Percentiles rank a stretch among this genome's conserved stretches.
These are phyloP conservation scores for Acanthosepion lycidas DNA, from an alignment of 2,888 invertebrate genomes.

Conservation along the genomic window DNA sequence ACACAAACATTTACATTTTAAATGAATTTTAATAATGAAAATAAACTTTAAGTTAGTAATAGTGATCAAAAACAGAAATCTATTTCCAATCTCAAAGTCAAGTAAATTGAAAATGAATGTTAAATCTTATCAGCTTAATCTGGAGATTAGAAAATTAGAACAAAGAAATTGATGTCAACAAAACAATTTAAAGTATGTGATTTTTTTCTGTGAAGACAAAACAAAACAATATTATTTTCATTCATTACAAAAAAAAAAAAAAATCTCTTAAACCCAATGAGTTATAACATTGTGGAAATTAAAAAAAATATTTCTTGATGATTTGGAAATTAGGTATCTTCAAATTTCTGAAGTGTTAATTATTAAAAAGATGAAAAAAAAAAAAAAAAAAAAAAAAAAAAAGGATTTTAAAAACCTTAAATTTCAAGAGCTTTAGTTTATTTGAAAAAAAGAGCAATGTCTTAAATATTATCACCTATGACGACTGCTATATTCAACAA, in stretches of 20 bases:
- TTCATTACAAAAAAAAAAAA: neutral
- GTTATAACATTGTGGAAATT: no score
- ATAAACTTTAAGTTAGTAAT: neutral
- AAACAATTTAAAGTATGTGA: neutral
- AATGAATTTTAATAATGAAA: neutral
- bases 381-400: neutral
- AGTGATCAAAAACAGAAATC: neutral
- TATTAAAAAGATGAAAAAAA: neutral
- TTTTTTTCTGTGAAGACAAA: neutral
- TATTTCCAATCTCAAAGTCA: neutral
- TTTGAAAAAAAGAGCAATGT: neutral
- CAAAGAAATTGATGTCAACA: neutral
- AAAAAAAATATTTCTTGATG: no score
- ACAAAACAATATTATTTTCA: neutral
- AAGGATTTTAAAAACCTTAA: neutral
- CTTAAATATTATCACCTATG: neutral
- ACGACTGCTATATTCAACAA: neutral
- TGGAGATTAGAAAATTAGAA: neutral
- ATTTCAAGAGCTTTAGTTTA: neutral
- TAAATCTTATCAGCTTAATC: neutral
- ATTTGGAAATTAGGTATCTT: neutral
- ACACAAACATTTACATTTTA: neutral
- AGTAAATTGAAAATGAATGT: neutral
- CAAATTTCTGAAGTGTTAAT: neutral
- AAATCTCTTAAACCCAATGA: neutral